Evolutionary conservation across 2,113 vertebrate species (phyloP).

Genomic region (Percopsis transmontana): DNA sequence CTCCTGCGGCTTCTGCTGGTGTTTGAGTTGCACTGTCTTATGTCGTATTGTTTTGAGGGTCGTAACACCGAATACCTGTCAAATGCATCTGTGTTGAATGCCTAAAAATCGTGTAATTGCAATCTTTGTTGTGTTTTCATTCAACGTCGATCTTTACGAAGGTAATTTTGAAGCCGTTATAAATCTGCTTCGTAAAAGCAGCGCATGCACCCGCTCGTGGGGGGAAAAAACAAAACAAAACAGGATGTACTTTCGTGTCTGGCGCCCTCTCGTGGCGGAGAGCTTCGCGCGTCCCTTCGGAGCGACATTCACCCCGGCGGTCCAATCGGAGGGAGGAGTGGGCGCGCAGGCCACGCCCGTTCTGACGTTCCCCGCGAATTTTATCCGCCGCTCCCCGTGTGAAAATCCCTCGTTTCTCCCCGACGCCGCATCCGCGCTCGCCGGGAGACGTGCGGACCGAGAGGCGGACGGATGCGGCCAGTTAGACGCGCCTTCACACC

Average conservation of each 20-base stretch:
- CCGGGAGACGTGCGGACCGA: not conserved
- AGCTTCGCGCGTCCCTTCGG: not conserved
- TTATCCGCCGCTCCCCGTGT: constrained; percentile 52
- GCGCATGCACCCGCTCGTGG: not conserved
- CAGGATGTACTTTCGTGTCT: too few relatives aligned
- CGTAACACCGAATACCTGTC: too few relatives aligned
- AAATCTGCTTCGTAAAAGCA: not conserved
- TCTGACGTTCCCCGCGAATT: constrained; percentile 67
- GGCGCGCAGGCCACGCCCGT: constrained; percentile 30
- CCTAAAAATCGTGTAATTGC: too few relatives aligned
- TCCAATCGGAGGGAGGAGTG: constrained; percentile 15
- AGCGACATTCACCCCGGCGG: constrained; percentile 29
- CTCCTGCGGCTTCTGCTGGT: constrained; percentile 74
- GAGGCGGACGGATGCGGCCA: not conserved
- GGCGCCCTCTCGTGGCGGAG: constrained; percentile 2
- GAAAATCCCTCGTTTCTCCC: constrained; percentile 46
- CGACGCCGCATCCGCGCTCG: constrained; percentile 3
- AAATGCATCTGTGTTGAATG: too few relatives aligned
- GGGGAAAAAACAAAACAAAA: too few relatives aligned
- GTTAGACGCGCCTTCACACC: not conserved
- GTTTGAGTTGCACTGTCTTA: not conserved
- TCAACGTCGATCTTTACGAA: not conserved
- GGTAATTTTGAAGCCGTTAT: not conserved
- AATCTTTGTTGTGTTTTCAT: too few relatives aligned
- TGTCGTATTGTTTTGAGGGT: too few relatives aligned